Base-by-base conservation (phyloP, 2,888 invertebrate genomes). In the Eupsilia transversa region DNA sequence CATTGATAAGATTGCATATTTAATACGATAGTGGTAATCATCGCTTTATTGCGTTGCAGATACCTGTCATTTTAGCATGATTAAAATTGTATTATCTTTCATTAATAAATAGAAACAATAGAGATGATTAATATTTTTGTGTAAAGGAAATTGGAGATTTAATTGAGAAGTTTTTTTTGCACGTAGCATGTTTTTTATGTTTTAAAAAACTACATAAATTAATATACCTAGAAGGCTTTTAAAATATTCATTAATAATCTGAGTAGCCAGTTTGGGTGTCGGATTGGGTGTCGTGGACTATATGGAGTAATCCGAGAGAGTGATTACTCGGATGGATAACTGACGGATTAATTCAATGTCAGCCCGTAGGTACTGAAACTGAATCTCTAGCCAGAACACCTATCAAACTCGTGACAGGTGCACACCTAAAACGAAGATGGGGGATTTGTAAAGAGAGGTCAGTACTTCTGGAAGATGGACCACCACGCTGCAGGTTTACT, bases 1-100 rank as follows among this genome's bases (percentile, higher is more conserved):
- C 81, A 75, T 72, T 79, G 91, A 91, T 91, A 91, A 90, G 89
- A 89, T 87, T 80, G 23, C 46, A 77, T 66, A 57, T 70, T 76
- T 72, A 82, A 80, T 61, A 52, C 52, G 79, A 80, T 86, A 85
- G 77, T 78, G 74, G 73, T 85, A 82, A 61, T 85, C 79, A 61
- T 85, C 79, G 73, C 81, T 73, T 20, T 57, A 61, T 54, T 74
- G 65, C 23, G n/a, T 57, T 83, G 56, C 72, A 72, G 79, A 23
- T 57, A 75, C 61, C 63, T 35, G 56, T 72, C 56, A 43, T 77
- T 49, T 72, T 52, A 72, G 20, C 49, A 63, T 57, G 57, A 72
- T 73, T 46, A 30, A 33, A 49, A 63, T 72, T 56, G 35, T 72
- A 10, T 20, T 75, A 79, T 69, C 57, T 41, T 75, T 75, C 57